Conservation (phyloP, 2,113 vertebrate species). For the Alouatta palliata region DNA sequence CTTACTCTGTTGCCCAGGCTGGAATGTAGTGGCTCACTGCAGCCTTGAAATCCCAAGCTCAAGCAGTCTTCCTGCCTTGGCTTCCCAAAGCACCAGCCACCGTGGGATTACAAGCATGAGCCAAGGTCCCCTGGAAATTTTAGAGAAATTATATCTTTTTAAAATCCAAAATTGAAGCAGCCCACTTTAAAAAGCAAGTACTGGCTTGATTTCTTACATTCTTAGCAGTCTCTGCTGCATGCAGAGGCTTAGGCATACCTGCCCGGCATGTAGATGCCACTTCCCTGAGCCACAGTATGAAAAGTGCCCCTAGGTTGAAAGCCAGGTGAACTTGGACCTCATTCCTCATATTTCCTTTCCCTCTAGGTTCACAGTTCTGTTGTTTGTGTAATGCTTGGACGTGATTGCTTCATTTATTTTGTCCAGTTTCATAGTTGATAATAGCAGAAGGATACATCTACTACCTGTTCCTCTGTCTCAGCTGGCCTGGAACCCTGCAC, state of each 20-base stretch:
- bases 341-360: background rate
- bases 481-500: background rate
- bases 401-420: background rate
- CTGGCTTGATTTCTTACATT: background rate
- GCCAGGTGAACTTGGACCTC: background rate
- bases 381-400: background rate
- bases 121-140: background rate
- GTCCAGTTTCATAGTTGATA: background rate
- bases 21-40: too few relatives aligned
- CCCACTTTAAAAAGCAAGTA: background rate
- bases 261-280: too few relatives aligned
- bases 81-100: too few relatives aligned
- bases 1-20: too few relatives aligned
- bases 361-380: background rate
- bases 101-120: too few relatives aligned
- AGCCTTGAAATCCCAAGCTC: too few relatives aligned
- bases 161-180: background rate
- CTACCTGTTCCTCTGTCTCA: background rate
- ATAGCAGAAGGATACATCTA: background rate
- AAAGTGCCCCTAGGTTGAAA: background rate
- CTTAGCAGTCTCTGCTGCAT: background rate
- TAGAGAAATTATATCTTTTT: constrained; percentile 1
- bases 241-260: background rate
- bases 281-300: background rate
- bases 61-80: too few relatives aligned